Evolutionary conservation across 2,797 vertebrate genomes (phyloP), one percentile per base, ranked within the genome.

Genomic region (Phoxinus dragarum): DNA sequence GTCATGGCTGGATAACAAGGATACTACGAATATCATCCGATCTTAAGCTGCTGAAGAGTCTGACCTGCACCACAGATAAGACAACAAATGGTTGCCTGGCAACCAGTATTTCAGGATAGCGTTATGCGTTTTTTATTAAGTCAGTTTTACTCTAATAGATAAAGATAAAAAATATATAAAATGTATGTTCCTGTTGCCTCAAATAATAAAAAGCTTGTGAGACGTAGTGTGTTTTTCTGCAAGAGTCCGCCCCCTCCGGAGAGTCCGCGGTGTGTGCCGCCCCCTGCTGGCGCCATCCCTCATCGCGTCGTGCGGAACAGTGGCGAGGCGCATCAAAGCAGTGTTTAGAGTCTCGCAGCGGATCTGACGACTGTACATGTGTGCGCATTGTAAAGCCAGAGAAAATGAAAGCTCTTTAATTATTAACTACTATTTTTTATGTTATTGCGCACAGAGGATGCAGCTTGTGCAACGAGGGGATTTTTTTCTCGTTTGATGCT

Each of bases 21-120:
- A 54, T 42, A 36, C 52, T 31, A 72, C 44, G 7, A 82, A 47
- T 38, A 52, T 61, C 54, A 66, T 31, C 76, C 72, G 71, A 38
- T 49, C 75, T 23, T 21, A 56, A 64, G 42, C 38, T 42, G 49
- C 27, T 77, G 73, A 59, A 83, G 14, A 14, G 27, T 68, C 59
- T 81, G 68, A 71, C 76, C 44, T 61, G 49, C 54, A 40, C 34
- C 36, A 67, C 42, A 49, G 69, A 71, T 77, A 73, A 38, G 47
- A 74, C 84, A 87, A 92, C 87, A 90, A 64, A 76, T 40, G 78
- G 93, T 94, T 93, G 91, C 93, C 87, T 90, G 88, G 93, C 84
- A 94, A 94, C 92, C 47, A 34, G 14, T 42, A 2, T 68, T 27
- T 49, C 40, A 66, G 16, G 6, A 9, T 16, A 19, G 59, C 12